phyloP scores from a whole-genome alignment of 2,797 vertebrate genomes.

The Heliangelus exortis region DNA sequence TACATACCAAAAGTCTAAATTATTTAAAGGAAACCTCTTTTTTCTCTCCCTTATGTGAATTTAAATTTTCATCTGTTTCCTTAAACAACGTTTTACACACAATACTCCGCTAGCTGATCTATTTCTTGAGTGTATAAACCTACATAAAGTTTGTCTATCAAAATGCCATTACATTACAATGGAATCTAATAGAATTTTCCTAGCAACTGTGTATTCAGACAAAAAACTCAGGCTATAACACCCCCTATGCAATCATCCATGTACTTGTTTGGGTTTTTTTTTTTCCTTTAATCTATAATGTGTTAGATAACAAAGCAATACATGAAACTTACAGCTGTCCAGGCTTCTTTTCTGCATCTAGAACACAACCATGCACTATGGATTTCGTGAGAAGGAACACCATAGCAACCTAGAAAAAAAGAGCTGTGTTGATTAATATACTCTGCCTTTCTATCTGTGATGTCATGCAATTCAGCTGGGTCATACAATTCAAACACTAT shows the following conservation, averaged over 20 bases:
- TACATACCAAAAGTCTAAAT: neutral
- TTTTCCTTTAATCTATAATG: neutral
- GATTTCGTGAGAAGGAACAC: conserved; percentile 85
- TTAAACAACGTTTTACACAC: neutral
- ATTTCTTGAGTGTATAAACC: neutral
- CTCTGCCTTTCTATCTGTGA: conserved; percentile 22
- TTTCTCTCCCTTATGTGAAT: neutral
- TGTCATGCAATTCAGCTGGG: conserved; percentile 7
- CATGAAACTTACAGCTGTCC: conserved; percentile 88
- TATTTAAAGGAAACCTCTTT: neutral
- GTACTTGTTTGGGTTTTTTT: neutral
- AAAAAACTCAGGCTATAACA: neutral
- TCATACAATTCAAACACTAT: neutral
- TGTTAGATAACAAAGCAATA: neutral
- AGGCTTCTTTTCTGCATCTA: conserved; percentile 86
- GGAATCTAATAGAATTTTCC: neutral
- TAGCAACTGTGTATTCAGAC: neutral
- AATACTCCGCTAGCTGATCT: neutral
- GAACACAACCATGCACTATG: conserved; percentile 89
- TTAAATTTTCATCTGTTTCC: neutral
- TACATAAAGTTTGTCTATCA: neutral
- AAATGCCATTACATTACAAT: neutral
- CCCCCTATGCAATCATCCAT: neutral
- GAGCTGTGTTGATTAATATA: conserved; percentile 35
- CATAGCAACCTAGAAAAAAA: conserved; percentile 91